A percentile compares a stretch with the other conserved stretches of the same genome.
Conservation (phyloP, 2,888 invertebrate genomes). For the Callosobruchus maculatus region DNA sequence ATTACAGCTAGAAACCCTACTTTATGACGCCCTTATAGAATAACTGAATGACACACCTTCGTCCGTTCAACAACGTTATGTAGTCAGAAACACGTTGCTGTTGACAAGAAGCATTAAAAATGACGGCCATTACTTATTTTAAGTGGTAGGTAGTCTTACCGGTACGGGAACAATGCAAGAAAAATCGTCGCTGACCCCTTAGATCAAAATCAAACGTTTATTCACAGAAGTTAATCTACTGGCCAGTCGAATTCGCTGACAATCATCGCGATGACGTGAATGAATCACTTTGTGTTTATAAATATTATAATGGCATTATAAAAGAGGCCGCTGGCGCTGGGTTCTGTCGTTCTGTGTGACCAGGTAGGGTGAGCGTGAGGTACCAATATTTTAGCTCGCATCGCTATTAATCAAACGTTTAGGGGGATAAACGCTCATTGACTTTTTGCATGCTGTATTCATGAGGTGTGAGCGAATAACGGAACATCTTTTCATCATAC, state of each 20-base stretch:
- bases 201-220: neutral
- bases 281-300: neutral
- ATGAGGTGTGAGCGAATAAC: neutral
- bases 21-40: too few relatives aligned
- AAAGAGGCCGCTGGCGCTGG: neutral
- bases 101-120: slow-evolving; percentile 39
- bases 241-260: neutral
- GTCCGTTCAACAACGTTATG: too few relatives aligned
- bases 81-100: slow-evolving; percentile 9
- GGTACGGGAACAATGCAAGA: neutral
- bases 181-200: neutral
- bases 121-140: slow-evolving; percentile 40
- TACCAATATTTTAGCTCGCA: neutral
- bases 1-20: too few relatives aligned
- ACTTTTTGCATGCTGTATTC: slow-evolving; percentile 10
- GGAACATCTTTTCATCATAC: neutral
- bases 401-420: slow-evolving; percentile 15
- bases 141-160: slow-evolving; percentile 30
- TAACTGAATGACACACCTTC: too few relatives aligned
- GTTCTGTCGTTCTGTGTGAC: neutral
- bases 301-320: neutral
- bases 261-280: neutral
- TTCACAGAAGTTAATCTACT: neutral
- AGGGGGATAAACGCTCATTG: slow-evolving; percentile 12
- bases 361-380: neutral